Conservation (phyloP, 2,797 vertebrate species). For the Falco cherrug region DNA sequence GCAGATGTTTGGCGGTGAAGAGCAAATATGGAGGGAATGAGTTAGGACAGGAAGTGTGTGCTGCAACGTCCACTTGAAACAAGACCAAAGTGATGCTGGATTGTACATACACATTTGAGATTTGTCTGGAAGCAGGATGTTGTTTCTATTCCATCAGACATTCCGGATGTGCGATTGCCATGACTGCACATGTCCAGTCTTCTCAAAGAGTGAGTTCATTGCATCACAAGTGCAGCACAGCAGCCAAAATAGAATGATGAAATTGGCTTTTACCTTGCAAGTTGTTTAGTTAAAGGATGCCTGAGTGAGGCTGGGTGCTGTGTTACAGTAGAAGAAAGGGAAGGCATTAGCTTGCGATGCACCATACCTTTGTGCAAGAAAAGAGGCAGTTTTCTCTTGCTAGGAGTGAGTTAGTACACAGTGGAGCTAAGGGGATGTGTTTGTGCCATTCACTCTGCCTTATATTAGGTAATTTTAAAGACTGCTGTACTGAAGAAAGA, state of each 20-base stretch:
- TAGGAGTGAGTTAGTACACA: background rate
- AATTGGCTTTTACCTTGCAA: background rate
- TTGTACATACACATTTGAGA: background rate
- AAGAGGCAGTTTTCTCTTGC: background rate
- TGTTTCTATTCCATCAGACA: background rate
- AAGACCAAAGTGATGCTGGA: rapidly evolving
- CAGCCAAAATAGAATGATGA: background rate
- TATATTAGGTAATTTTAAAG: background rate
- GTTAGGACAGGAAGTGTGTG: background rate
- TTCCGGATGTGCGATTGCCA: background rate
- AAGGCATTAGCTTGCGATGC: background rate
- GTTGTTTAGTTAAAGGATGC: background rate
- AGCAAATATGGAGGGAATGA: background rate
- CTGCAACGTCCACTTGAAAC: background rate
- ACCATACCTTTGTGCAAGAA: background rate
- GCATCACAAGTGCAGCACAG: background rate
- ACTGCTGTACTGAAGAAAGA: background rate
- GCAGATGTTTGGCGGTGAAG: background rate
- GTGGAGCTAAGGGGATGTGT: background rate
- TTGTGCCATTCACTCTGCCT: background rate
- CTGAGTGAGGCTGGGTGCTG: background rate
- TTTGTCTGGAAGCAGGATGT: background rate
- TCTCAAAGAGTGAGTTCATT: background rate
- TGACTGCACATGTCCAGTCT: background rate
- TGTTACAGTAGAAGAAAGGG: background rate